Conservation (phyloP, 2,113 vertebrate species). For the Nycticebus coucang region DNA sequence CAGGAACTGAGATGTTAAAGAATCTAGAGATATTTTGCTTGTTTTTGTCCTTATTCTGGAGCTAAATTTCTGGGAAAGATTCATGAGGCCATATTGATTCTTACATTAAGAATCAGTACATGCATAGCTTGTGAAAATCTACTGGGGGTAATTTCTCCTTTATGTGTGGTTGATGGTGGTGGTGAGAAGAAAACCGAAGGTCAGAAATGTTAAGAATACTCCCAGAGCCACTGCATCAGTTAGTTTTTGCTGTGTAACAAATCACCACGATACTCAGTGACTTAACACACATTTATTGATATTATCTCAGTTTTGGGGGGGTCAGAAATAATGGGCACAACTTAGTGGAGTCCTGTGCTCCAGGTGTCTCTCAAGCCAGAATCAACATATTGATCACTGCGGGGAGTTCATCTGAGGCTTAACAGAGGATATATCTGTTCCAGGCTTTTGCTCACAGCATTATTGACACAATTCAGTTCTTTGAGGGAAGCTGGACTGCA, state of each 20-base stretch:
- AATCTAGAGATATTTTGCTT: neutral
- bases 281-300: neutral
- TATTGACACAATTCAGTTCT: neutral
- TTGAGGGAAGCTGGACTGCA: neutral
- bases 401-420: neutral
- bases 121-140: neutral
- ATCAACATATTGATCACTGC: neutral
- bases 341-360: neutral
- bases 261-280: neutral
- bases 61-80: neutral
- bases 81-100: neutral
- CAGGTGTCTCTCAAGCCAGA: neutral
- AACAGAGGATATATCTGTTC: rapidly evolving
- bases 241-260: neutral
- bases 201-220: neutral
- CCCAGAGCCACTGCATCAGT: no score
- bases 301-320: neutral
- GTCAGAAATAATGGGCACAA: neutral
- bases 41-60: neutral
- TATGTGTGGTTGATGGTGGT: rapidly evolving
- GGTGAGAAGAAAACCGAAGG: neutral
- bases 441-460: neutral
- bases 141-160: neutral
- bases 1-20: neutral
- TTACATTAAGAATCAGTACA: neutral